Base-by-base conservation (phyloP, 2,797 vertebrate genomes). In the Peromyscus attwateri region DNA sequence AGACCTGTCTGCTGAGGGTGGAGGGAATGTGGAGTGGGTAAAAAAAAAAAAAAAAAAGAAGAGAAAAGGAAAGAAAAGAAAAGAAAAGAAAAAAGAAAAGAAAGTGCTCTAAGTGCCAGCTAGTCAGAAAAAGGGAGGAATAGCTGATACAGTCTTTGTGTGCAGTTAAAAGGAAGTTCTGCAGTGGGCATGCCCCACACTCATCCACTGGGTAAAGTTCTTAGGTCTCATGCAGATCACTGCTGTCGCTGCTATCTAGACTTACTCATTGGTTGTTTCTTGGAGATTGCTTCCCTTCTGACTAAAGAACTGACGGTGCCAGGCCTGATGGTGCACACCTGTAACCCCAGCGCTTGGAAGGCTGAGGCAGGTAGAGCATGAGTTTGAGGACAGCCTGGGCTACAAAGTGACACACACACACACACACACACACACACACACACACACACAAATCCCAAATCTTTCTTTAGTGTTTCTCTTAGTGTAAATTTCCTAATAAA, bases 401-500 rank as follows among this genome's bases (percentile, higher is more conserved):
- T 76, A 23, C 27, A 75, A 31, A 89, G 27, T 19, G 7, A 60
- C 52, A 76, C 16, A 8, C 46, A 29, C 43, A 14, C 46, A 55
- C 29, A 57, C 16, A 57, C 16, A 8, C 46, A 29, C 43, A 14
- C 46, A 55, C 29, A 57, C 16, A 57, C 49, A 52, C 5, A 66
- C 64, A 34, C 31, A n/a, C 31, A 31, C 1, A 3, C 6, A 46
- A 27, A 64, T 14, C 11, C 10, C 43, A 37, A 21, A 25, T 2
- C 46, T 70, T 87, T 57, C 31, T 83, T 71, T 52, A 91, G 34
- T 91, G 34, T 52, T 93, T 81, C 76, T 95, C 68, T 84, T 43
- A n/a, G 3, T 73, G 17, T 52, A 55, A 37, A 3, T 64, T 94
- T 81, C 21, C 52, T 14, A 81, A 37, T 73, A 76, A 52, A 46